These are phyloP conservation scores for Pycnonotus jocosus DNA, from an alignment of 2,113 vertebrate species.

Conservation along the genomic window DNA sequence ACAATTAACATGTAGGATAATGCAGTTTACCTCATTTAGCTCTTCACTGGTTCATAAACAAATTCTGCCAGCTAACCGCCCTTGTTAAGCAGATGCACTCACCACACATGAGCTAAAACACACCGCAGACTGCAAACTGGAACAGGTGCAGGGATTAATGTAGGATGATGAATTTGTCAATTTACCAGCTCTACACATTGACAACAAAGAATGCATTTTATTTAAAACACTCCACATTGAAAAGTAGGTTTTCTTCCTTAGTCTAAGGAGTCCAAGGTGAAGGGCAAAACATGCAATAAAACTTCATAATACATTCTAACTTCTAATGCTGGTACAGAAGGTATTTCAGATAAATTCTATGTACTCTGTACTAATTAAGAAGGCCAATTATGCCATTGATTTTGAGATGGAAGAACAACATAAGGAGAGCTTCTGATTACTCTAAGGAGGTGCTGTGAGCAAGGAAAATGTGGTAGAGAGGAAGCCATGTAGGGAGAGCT, in stretches of 20 bases:
- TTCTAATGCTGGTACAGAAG: not conserved
- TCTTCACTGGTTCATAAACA: slow-evolving; percentile 73
- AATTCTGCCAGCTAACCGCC: slow-evolving; percentile 70
- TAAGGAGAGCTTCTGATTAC: not conserved
- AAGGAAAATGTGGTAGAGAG: not conserved
- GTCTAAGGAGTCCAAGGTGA: not conserved
- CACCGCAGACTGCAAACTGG: slow-evolving; percentile 25
- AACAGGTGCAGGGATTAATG: slow-evolving; percentile 71
- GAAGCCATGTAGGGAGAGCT: rapidly evolving
- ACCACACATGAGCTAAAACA: slow-evolving; percentile 50
- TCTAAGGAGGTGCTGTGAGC: not conserved
- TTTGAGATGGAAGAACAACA: not conserved
- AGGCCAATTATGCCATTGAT: not conserved
- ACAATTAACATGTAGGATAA: slow-evolving; percentile 75
- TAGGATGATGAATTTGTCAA: slow-evolving; percentile 51
- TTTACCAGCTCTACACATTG: slow-evolving; percentile 30
- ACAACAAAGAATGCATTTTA: slow-evolving; percentile 13
- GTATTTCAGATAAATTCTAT: not conserved
- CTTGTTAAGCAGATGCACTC: slow-evolving; percentile 71
- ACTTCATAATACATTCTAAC: not conserved
- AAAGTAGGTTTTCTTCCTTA: not conserved
- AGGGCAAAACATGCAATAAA: not conserved
- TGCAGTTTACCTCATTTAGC: slow-evolving; percentile 74
- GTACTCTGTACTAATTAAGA: not conserved
- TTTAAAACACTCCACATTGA: slow-evolving; percentile 2